Evolutionary conservation across 2,797 vertebrate genomes (phyloP).

Genomic region (Bovichtus variegatus): DNA sequence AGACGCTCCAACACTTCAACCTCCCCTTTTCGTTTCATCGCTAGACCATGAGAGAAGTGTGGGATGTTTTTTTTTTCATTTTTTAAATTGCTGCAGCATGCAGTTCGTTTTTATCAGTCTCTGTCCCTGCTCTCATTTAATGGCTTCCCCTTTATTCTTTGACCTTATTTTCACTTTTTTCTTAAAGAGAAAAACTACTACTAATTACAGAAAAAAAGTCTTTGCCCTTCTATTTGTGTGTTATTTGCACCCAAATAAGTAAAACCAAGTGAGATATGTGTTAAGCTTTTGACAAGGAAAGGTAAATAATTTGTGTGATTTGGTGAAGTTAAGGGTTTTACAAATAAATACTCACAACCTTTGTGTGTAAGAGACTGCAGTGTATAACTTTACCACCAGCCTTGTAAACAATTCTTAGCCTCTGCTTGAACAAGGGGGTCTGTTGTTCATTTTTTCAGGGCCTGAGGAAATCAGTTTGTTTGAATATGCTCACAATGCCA

Average conservation of each 20-base stretch:
- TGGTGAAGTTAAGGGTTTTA: constrained; percentile 17
- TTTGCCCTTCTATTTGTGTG: background rate
- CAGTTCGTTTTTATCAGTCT: constrained; percentile 39
- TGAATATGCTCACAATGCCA: constrained; percentile 57
- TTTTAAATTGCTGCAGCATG: constrained; percentile 28
- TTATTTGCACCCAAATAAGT: constrained; percentile 2
- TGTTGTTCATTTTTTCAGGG: constrained; percentile 78
- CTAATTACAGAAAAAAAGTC: constrained; percentile 23
- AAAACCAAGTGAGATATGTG: constrained; percentile 14
- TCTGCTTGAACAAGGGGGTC: constrained; percentile 59
- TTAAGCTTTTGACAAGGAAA: constrained; percentile 6
- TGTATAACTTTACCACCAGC: constrained; percentile 58
- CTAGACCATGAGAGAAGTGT: constrained; percentile 63
- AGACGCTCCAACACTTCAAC: constrained; percentile 74
- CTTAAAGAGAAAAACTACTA: constrained; percentile 21
- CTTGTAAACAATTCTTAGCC: constrained; percentile 56
- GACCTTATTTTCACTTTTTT: constrained; percentile 48
- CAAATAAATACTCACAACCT: constrained; percentile 25
- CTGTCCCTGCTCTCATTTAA: constrained; percentile 49
- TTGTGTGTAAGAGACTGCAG: background rate
- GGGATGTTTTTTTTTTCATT: constrained; percentile 6
- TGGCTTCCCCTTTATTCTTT: constrained; percentile 46
- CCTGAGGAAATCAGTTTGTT: constrained; percentile 75
- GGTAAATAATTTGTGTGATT: constrained; percentile 27
- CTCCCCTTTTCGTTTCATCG: constrained; percentile 69